phyloP scores from a whole-genome alignment of 2,888 invertebrate species.

The Zelleria hepariella region DNA sequence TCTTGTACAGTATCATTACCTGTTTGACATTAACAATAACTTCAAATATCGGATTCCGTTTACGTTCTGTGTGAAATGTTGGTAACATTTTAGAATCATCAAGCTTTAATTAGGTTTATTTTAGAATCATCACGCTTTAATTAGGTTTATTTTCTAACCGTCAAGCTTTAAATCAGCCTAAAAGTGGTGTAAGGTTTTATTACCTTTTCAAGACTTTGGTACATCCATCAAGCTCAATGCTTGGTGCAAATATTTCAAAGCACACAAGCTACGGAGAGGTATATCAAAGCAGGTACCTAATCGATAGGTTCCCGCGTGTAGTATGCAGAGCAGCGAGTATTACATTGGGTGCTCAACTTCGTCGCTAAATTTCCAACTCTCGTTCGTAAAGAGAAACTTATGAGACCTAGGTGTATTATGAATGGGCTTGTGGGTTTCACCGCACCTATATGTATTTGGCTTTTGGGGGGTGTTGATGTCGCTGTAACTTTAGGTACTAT shows the following conservation, averaged over 20 bases:
- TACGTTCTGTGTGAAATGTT: too few relatives aligned
- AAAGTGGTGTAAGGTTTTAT: too few relatives aligned
- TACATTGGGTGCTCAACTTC: constrained; percentile 15
- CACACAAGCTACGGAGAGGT: not conserved
- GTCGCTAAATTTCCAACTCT: constrained; percentile 30
- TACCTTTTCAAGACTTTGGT: too few relatives aligned
- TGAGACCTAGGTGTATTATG: constrained; percentile 11
- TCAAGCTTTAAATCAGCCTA: too few relatives aligned
- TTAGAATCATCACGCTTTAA: too few relatives aligned
- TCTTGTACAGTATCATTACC: too few relatives aligned
- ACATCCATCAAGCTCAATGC: not conserved
- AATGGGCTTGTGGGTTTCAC: not conserved
- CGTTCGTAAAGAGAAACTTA: constrained; percentile 15
- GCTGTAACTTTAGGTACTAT: not conserved
- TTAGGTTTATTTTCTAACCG: too few relatives aligned
- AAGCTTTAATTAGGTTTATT: too few relatives aligned
- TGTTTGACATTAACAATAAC: too few relatives aligned
- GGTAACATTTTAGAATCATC: too few relatives aligned
- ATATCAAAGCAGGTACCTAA: not conserved
- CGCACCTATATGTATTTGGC: not conserved
- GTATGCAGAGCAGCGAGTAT: not conserved
- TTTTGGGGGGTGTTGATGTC: not conserved
- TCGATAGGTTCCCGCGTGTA: not conserved
- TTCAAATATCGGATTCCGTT: too few relatives aligned
- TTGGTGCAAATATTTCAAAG: not conserved